Evolutionary conservation across 2,113 vertebrate species (phyloP).

Genomic region (Dendrocopos noguchii): DNA sequence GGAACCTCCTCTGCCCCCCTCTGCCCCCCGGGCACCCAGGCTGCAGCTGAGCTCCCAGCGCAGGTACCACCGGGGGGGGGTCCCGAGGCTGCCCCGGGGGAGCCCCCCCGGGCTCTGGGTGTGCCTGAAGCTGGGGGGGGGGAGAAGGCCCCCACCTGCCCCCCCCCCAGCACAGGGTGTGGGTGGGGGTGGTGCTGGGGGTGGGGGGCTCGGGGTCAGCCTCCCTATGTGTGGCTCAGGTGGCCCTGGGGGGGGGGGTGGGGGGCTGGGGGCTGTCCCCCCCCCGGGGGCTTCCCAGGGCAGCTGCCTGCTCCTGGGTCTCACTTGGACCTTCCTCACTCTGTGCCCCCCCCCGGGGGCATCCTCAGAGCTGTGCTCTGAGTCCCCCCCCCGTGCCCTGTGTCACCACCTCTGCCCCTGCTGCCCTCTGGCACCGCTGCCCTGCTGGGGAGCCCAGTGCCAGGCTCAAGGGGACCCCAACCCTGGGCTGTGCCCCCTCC

Average conservation of each 20-base stretch:
- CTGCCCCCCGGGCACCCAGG: not conserved
- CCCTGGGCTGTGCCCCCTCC: too few species aligned
- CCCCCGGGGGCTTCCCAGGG: not conserved
- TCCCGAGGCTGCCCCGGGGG: not conserved
- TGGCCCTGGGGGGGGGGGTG: too few species aligned
- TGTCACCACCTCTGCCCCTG: not conserved
- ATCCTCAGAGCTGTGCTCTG: not conserved
- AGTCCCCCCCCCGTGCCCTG: rapidly evolving
- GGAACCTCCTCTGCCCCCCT: not conserved
- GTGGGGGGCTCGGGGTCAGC: not conserved
- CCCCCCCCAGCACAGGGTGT: not conserved
- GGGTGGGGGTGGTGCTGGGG: not conserved
- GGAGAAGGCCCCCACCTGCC: not conserved
- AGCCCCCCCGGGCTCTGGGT: not conserved
- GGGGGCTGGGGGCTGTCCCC: too few species aligned
- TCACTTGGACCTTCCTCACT: not conserved
- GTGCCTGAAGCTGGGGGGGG: not conserved
- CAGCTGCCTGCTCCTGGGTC: rapidly evolving
- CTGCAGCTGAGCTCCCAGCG: rapidly evolving
- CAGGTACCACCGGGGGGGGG: not conserved
- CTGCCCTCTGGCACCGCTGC: not conserved
- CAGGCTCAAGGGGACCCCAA: not conserved
- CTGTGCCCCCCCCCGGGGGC: rapidly evolving
- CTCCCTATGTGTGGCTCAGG: not conserved
- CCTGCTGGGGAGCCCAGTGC: rapidly evolving